A percentile compares a stretch with the other conserved stretches of the same genome.
Evolutionary conservation across 2,797 vertebrate genomes (phyloP).

Genomic region (Protonibea diacanthus): DNA sequence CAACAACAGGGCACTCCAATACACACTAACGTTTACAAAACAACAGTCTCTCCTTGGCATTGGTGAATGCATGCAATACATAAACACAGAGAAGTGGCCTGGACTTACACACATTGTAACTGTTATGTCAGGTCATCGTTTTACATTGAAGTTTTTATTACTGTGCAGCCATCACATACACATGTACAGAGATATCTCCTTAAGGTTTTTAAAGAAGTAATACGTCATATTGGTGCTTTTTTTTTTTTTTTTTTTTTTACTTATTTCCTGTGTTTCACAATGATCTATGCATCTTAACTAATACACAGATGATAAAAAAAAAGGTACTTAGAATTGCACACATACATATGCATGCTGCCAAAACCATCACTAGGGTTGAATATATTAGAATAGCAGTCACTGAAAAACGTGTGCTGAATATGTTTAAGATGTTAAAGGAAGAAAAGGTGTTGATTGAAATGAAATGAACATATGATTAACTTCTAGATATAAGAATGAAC

Average conservation of each 20-base stretch:
- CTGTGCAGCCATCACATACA: neutral
- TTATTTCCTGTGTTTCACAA: slow-evolving; percentile 2
- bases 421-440: neutral
- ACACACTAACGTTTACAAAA: neutral
- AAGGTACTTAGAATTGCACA: slow-evolving; percentile 12
- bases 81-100: neutral
- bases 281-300: slow-evolving; percentile 48
- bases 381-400: neutral
- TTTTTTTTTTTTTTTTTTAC: slow-evolving; percentile 1
- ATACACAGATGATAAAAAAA: neutral
- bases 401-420: neutral
- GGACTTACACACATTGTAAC: neutral
- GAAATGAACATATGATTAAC: neutral
- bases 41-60: neutral
- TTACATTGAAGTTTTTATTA: neutral
- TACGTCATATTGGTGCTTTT: slow-evolving; percentile 42
- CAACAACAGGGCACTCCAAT: slow-evolving; percentile 14
- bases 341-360: slow-evolving; percentile 56
- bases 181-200: neutral
- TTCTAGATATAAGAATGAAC: neutral
- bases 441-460: neutral
- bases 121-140: neutral
- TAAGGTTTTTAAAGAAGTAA: slow-evolving; percentile 9
- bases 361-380: slow-evolving; percentile 29
- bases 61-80: neutral